Percentiles rank a stretch among this genome's conserved stretches.
Evolutionary conservation across 2,113 vertebrate species (phyloP).

Genomic region (Ameiurus melas): DNA sequence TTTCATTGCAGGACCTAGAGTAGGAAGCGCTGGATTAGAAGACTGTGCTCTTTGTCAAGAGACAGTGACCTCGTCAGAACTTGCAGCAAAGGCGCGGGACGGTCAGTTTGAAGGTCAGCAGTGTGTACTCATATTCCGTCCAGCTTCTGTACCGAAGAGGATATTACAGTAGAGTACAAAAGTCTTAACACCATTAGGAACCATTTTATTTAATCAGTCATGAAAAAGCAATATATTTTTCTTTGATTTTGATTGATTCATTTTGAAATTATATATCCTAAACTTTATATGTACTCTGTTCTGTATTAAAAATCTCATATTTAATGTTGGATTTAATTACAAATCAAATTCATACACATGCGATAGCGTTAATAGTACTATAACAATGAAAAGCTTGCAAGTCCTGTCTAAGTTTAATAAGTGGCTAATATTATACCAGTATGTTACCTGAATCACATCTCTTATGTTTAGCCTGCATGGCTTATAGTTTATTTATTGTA

Average conservation of each 20-base stretch:
- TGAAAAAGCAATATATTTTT: not conserved
- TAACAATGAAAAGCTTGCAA: not conserved
- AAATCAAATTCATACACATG: not conserved
- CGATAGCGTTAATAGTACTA: not conserved
- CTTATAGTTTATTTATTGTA: constrained; percentile 45
- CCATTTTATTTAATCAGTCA: not conserved
- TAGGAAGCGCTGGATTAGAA: constrained; percentile 84
- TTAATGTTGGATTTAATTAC: not conserved
- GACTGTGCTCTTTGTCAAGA: constrained; percentile 96
- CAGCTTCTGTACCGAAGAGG: not conserved
- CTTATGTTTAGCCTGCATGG: constrained; percentile 32
- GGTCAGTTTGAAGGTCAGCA: constrained; percentile 92
- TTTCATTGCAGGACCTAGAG: constrained; percentile 76
- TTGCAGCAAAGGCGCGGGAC: constrained; percentile 87
- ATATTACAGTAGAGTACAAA: not conserved
- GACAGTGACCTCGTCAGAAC: constrained; percentile 87
- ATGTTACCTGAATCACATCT: not conserved
- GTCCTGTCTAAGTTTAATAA: not conserved
- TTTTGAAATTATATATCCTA: too few relatives aligned
- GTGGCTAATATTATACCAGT: not conserved
- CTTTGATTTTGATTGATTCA: not conserved
- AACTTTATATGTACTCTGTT: not conserved
- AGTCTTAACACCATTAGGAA: not conserved
- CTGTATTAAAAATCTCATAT: not conserved
- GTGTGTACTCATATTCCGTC: not conserved